phyloP scores from a whole-genome alignment of 2,888 invertebrate genomes.

The Acholoe squamosa region DNA sequence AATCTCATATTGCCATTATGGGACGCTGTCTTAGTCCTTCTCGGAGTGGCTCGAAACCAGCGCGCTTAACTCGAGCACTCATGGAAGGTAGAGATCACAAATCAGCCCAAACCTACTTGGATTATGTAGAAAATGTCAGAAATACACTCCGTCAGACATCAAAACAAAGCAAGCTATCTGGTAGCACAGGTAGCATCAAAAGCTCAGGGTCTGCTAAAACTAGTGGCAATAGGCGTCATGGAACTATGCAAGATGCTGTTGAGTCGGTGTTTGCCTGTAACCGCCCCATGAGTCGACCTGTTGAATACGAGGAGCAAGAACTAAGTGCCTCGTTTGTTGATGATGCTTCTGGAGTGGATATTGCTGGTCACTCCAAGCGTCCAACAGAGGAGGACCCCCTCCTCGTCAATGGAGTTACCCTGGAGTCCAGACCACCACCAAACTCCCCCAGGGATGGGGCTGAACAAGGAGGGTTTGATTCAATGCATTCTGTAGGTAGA shows the following conservation, averaged over 20 bases:
- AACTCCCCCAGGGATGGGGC: slow-evolving; percentile 28
- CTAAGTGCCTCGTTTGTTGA: neutral
- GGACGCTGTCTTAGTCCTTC: slow-evolving; percentile 16
- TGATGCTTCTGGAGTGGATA: neutral
- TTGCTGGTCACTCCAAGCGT: neutral
- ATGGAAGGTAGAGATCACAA: neutral
- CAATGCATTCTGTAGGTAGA: neutral
- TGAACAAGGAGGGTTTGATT: neutral
- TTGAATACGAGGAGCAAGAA: slow-evolving; percentile 23
- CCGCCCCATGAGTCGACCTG: neutral
- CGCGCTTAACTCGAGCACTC: neutral
- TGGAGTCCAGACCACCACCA: neutral
- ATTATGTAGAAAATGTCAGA: neutral
- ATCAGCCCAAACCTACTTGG: slow-evolving; percentile 19
- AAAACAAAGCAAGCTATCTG: neutral
- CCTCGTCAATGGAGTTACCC: neutral
- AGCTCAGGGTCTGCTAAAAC: neutral
- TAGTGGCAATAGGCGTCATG: neutral
- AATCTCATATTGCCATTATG: neutral
- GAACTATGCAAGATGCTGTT: neutral
- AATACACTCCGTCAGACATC: neutral
- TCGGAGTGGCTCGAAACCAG: neutral
- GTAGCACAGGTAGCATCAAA: neutral
- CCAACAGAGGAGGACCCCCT: slow-evolving; percentile 14
- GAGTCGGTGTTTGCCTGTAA: slow-evolving; percentile 31